phyloP scores from a whole-genome alignment of 2,797 vertebrate genomes.

The Urocyon cinereoargenteus region DNA sequence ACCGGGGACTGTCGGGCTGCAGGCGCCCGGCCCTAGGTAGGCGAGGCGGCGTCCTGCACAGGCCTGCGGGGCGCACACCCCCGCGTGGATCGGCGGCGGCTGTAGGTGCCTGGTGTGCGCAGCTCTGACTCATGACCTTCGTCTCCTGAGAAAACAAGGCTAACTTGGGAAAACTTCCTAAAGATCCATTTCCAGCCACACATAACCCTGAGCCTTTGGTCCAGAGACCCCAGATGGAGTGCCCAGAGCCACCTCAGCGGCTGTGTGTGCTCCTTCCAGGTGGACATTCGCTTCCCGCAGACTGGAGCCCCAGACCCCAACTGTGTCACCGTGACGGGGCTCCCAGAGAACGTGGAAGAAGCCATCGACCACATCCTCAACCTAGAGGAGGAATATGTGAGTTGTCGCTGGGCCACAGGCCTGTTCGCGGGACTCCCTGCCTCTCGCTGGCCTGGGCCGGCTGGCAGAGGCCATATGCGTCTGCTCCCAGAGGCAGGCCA shows the following conservation, averaged over 20 bases:
- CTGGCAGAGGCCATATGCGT: no score
- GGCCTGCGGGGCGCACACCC: no score
- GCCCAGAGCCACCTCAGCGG: accelerated
- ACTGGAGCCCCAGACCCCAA: slow-evolving; percentile 96
- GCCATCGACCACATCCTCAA: slow-evolving; percentile 99
- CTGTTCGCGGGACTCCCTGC: not conserved
- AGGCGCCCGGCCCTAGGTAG: no score
- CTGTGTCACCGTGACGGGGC: slow-evolving; percentile 96
- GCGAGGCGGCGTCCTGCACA: not conserved
- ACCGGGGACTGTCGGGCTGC: no score
- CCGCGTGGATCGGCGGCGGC: not conserved
- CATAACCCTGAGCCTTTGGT: accelerated
- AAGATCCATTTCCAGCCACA: accelerated
- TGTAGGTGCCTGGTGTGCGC: accelerated
- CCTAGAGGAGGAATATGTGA: slow-evolving; percentile 98
- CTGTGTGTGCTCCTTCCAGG: slow-evolving; percentile 86
- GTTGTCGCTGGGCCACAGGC: slow-evolving; percentile 57
- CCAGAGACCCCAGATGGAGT: accelerated
- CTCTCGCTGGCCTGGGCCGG: not conserved
- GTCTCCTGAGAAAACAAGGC: not conserved
- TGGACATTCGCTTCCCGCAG: slow-evolving; percentile 98
- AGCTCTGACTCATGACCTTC: not conserved
- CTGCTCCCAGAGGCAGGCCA: not conserved
- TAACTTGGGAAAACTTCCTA: not conserved
- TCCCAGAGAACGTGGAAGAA: slow-evolving; percentile 98